Conservation (phyloP, 2,888 invertebrate species). For the Calameuta filiformis region DNA sequence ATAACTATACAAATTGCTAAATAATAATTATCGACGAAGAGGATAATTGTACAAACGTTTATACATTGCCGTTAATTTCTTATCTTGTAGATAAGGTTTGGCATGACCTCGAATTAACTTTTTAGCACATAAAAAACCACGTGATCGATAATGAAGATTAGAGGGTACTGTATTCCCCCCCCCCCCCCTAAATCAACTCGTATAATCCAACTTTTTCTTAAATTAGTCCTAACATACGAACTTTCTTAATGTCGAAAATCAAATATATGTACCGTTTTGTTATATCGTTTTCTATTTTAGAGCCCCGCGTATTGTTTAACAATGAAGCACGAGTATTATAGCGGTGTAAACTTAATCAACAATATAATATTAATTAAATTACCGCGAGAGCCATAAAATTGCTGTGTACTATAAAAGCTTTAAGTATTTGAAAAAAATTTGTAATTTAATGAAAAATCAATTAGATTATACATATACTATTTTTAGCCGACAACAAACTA, state of each 20-base stretch:
- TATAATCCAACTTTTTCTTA: not conserved
- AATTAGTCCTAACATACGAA: not conserved
- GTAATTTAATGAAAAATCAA: not conserved
- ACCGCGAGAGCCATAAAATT: not conserved
- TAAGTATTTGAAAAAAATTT: not conserved
- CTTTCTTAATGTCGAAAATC: no score
- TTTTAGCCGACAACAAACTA: not conserved
- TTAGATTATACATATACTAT: not conserved
- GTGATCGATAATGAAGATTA: not conserved
- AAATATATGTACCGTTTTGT: not conserved
- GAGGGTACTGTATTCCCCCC: not conserved
- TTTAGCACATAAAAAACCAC: not conserved
- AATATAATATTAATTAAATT: not conserved
- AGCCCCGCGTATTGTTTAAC: not conserved
- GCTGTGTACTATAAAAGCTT: not conserved
- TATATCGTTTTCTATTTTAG: not conserved
- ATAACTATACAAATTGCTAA: not conserved
- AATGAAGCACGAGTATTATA: not conserved
- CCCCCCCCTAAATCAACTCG: not conserved
- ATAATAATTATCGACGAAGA: not conserved
- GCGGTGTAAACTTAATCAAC: not conserved
- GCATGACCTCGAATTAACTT: not conserved
- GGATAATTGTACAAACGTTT: not conserved
- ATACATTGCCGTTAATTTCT: not conserved
- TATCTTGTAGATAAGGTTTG: not conserved